Evolutionary conservation across 2,113 vertebrate genomes (phyloP).

Genomic region (Hepsetus odoe): DNA sequence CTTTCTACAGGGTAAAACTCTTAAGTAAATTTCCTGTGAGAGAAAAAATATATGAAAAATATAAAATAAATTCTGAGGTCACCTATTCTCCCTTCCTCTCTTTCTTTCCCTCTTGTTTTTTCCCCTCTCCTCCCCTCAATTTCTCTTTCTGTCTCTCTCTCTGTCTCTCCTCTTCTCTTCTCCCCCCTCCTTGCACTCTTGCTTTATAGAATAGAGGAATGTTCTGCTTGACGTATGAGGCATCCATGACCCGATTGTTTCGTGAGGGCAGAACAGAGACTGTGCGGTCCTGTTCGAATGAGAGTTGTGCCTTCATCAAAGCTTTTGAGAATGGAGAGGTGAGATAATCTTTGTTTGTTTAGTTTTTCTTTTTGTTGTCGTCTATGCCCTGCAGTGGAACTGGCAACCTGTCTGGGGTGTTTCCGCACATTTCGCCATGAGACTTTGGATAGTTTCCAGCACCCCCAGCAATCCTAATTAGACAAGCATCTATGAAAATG

Average conservation of each 20-base stretch:
- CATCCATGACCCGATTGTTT: conserved; percentile 87
- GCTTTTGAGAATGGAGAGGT: conserved; percentile 78
- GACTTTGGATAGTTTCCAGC: too few relatives aligned
- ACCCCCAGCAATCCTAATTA: too few relatives aligned
- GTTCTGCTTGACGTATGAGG: conserved; percentile 87
- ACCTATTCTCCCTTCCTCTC: too few relatives aligned
- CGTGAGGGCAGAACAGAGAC: conserved; percentile 88
- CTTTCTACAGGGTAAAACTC: conserved; percentile 87
- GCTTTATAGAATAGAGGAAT: conserved; percentile 80
- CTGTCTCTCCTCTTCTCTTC: background rate
- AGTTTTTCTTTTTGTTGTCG: too few relatives aligned
- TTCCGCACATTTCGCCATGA: too few relatives aligned
- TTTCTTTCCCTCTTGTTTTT: background rate
- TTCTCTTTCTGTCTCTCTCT: background rate
- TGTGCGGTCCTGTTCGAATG: conserved; percentile 80
- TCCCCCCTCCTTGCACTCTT: too few relatives aligned
- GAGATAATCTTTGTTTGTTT: background rate
- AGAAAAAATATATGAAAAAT: background rate
- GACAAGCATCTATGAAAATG: too few relatives aligned
- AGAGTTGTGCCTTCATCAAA: conserved; percentile 79
- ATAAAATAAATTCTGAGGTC: background rate
- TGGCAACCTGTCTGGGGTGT: too few relatives aligned
- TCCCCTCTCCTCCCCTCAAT: too few relatives aligned
- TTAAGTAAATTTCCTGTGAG: background rate
- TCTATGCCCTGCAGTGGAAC: too few relatives aligned